Percentiles rank a stretch among this genome's conserved stretches.
These are phyloP conservation scores for Pagetopsis macropterus DNA, from an alignment of 2,797 vertebrate species.

Conservation along the genomic window DNA sequence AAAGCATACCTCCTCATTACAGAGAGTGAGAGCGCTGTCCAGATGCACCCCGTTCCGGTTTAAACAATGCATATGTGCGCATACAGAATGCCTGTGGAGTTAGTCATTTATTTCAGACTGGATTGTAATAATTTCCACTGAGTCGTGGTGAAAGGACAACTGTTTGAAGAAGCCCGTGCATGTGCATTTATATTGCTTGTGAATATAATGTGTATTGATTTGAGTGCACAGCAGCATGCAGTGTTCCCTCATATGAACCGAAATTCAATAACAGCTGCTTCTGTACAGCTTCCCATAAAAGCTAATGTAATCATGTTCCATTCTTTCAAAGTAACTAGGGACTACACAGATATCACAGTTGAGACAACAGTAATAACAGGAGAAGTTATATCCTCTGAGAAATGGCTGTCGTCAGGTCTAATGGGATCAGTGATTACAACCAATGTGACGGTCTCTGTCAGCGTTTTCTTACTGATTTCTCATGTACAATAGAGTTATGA, in stretches of 20 bases:
- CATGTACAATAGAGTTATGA: no score
- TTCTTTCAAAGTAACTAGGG: constrained; percentile 15
- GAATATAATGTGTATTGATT: constrained; percentile 25
- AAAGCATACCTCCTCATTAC: not conserved
- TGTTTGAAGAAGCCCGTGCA: not conserved
- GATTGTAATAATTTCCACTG: not conserved
- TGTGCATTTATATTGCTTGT: constrained; percentile 5
- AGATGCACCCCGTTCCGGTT: not conserved
- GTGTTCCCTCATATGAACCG: constrained; percentile 24
- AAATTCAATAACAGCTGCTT: constrained; percentile 44
- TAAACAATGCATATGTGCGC: not conserved
- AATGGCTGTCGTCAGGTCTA: constrained; percentile 8
- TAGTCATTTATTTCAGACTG: not conserved
- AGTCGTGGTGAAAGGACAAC: not conserved
- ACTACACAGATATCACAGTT: constrained; percentile 20
- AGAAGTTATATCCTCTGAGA: constrained; percentile 11
- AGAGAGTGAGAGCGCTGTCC: not conserved
- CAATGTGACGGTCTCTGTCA: not conserved
- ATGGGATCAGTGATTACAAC: not conserved
- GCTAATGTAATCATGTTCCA: constrained; percentile 29
- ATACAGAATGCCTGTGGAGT: not conserved
- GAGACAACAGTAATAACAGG: constrained; percentile 12
- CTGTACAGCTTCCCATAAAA: constrained; percentile 30
- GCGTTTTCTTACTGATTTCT: not conserved
- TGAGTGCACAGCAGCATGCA: not conserved